Evolutionary conservation across 1,140 invertebrate genomes (phyloP).

Genomic region (Cotesia chilonis): DNA sequence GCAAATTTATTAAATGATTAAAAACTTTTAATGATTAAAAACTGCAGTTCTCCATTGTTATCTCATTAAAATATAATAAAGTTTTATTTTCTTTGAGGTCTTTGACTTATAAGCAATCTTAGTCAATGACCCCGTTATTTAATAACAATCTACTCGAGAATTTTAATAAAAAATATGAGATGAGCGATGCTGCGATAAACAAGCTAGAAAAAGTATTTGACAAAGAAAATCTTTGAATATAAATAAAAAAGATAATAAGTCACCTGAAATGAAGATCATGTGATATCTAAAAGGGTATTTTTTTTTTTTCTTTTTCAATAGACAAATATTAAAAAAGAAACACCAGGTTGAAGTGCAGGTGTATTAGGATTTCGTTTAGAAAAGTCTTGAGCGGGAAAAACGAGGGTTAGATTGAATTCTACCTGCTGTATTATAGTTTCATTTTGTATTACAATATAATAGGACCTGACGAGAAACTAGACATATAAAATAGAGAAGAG

Average conservation of each 20-base stretch:
- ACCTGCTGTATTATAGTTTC: slow-evolving; percentile 1
- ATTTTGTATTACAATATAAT: neutral
- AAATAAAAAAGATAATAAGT: slow-evolving; percentile 10
- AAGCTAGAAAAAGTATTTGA: neutral
- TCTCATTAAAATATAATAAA: neutral
- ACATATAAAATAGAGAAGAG: slow-evolving; percentile 1
- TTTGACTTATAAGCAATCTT: neutral
- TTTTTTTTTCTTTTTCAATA: neutral
- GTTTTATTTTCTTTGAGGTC: neutral
- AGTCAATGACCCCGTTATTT: slow-evolving; percentile 3
- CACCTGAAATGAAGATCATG: slow-evolving; percentile 23
- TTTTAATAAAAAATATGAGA: slow-evolving; percentile 10
- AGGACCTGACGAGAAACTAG: slow-evolving; percentile 1
- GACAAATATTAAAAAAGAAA: slow-evolving; percentile 22
- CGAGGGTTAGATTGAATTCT: neutral
- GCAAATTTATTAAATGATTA: neutral
- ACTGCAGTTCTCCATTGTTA: neutral
- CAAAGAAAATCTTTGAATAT: neutral
- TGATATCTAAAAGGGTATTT: slow-evolving; percentile 19
- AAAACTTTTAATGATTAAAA: slow-evolving; percentile 4
- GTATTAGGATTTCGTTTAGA: neutral
- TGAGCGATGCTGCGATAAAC: neutral
- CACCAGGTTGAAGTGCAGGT: slow-evolving; percentile 7
- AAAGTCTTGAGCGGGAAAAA: neutral
- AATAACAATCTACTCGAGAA: neutral